Conservation (phyloP, 2,888 invertebrate species). For the Tricholauxania praeusta region DNA sequence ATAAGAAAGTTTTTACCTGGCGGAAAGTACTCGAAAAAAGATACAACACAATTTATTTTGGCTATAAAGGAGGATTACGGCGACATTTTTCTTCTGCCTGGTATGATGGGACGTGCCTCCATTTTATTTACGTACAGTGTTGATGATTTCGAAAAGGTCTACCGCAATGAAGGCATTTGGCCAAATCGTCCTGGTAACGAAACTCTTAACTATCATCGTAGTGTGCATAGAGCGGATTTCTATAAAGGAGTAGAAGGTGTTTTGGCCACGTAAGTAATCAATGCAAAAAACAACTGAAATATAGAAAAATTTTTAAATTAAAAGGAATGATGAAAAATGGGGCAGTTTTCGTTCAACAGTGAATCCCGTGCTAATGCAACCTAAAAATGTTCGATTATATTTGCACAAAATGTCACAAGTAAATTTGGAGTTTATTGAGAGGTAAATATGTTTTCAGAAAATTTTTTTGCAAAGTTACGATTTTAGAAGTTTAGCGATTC, state of each 20-base stretch:
- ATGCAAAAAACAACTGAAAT: constrained; percentile 14
- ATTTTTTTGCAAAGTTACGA: too few species aligned
- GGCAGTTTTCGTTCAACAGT: constrained; percentile 75
- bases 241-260: constrained; percentile 50
- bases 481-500: too few species aligned
- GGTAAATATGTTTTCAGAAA: constrained; percentile 48
- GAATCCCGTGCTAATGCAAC: constrained; percentile 76
- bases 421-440: constrained; percentile 64
- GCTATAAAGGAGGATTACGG: constrained; percentile 59
- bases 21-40: constrained; percentile 55
- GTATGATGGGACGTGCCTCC: constrained; percentile 55
- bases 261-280: constrained; percentile 37
- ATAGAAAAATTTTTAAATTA: neutral
- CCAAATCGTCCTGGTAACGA: constrained; percentile 67
- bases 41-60: constrained; percentile 44
- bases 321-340: constrained; percentile 73
- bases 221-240: constrained; percentile 48
- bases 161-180: constrained; percentile 69
- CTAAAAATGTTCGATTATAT: constrained; percentile 72
- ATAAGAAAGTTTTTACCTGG: constrained; percentile 54
- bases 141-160: constrained; percentile 69
- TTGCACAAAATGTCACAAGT: constrained; percentile 70
- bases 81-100: constrained; percentile 63
- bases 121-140: constrained; percentile 69
- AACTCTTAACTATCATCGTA: constrained; percentile 65